Evolutionary conservation across 2,113 vertebrate species (phyloP).

Genomic region (Erythrocercus mccallii): DNA sequence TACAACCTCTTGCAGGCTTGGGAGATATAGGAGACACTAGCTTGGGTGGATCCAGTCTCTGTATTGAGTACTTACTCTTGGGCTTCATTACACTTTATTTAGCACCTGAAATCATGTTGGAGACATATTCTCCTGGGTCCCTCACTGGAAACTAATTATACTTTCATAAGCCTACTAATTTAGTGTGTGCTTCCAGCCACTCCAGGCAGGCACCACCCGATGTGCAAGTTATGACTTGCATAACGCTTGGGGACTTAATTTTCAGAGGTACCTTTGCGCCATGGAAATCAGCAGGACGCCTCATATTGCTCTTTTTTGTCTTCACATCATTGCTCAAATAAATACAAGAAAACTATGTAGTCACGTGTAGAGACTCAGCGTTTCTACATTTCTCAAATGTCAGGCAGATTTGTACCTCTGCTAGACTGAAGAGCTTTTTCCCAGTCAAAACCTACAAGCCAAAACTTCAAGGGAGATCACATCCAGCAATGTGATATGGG

Average conservation of each 20-base stretch:
- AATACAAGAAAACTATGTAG: neutral
- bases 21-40: neutral
- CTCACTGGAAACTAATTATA: neutral
- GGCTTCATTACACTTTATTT: neutral
- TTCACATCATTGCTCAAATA: neutral
- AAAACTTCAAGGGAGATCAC: neutral
- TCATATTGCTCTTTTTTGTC: neutral
- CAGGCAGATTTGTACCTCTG: neutral
- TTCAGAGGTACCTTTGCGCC: neutral
- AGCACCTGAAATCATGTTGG: neutral
- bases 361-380: neutral
- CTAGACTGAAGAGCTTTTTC: neutral
- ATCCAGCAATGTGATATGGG: fast-evolving
- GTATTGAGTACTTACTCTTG: neutral
- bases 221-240: neutral
- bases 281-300: neutral
- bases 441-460: neutral
- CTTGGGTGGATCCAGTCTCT: neutral
- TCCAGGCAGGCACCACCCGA: neutral
- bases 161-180: neutral
- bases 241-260: neutral
- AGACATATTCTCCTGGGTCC: neutral
- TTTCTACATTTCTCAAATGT: neutral
- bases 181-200: neutral
- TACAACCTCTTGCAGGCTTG: neutral